Evolutionary conservation across 2,888 invertebrate genomes (phyloP).

Genomic region (Marasmarcha lunaedactyla): DNA sequence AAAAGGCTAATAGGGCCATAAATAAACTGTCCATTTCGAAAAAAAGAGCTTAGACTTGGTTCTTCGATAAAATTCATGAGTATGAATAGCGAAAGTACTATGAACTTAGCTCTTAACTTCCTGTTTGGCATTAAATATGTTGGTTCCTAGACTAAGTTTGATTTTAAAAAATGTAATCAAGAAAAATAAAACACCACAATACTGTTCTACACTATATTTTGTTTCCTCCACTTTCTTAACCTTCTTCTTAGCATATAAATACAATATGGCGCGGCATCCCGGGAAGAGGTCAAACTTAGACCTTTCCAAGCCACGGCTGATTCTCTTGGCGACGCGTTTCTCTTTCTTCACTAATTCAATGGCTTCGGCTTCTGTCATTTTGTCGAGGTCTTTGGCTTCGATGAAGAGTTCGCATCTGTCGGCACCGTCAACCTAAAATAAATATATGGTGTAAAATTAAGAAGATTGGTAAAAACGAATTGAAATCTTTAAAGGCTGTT

Average conservation of each 20-base stretch:
- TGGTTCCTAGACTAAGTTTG: no score
- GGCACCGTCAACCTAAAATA: conserved; percentile 53
- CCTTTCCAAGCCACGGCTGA: conserved; percentile 34
- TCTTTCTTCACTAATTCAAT: conserved; percentile 43
- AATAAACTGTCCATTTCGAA: no score
- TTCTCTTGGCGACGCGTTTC: conserved; percentile 32
- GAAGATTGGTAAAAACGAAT: no score
- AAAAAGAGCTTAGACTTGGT: no score
- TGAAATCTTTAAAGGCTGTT: no score
- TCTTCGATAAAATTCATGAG: no score
- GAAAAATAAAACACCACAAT: not conserved
- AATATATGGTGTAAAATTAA: no score
- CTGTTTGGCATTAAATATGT: no score
- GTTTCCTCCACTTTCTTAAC: conserved; percentile 16
- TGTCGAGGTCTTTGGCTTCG: conserved; percentile 34
- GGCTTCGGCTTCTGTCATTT: conserved; percentile 37
- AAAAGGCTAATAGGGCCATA: no score
- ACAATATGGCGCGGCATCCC: conserved; percentile 49
- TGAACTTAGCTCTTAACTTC: no score
- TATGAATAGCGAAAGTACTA: no score
- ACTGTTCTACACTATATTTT: conserved; percentile 7
- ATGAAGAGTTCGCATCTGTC: conserved; percentile 52
- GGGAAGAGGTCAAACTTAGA: conserved; percentile 50
- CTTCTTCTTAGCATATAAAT: conserved; percentile 41
- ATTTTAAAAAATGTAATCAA: no score